Conservation (phyloP, 1,140 invertebrate species). For the Trialeurodes vaporariorum region DNA sequence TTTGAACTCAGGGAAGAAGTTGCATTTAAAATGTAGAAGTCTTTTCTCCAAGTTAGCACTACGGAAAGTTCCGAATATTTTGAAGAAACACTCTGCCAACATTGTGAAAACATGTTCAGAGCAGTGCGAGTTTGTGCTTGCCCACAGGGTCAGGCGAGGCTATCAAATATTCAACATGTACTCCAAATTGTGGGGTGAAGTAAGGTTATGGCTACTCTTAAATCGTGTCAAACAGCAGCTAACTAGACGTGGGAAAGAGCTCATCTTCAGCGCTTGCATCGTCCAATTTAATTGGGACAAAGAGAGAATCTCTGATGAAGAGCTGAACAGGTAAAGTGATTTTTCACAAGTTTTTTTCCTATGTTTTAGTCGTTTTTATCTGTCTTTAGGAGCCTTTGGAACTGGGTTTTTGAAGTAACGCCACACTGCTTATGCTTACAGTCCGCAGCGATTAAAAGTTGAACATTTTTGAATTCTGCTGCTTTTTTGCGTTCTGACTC, state of each 20-base stretch:
- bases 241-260: conserved; percentile 30
- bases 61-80: conserved; percentile 9
- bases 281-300: conserved; percentile 11
- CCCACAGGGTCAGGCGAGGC: conserved; percentile 44
- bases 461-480: no score
- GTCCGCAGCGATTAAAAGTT: no score
- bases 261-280: conserved; percentile 28
- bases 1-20: not conserved
- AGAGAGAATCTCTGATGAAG: conserved; percentile 8
- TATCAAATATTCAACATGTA: conserved; percentile 50
- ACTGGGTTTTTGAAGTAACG: no score
- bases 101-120: conserved; percentile 40
- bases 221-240: conserved; percentile 38
- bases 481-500: no score
- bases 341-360: not conserved
- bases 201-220: conserved; percentile 41
- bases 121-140: conserved; percentile 50
- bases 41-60: not conserved
- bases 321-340: conserved; percentile 1
- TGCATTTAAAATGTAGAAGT: not conserved
- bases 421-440: no score
- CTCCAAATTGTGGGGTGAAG: conserved; percentile 46
- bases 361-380: not conserved
- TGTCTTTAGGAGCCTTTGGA: no score
- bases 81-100: conserved; percentile 35